Base-by-base conservation (phyloP, 2,888 invertebrate species). In the Shargacucullia verbasci region DNA sequence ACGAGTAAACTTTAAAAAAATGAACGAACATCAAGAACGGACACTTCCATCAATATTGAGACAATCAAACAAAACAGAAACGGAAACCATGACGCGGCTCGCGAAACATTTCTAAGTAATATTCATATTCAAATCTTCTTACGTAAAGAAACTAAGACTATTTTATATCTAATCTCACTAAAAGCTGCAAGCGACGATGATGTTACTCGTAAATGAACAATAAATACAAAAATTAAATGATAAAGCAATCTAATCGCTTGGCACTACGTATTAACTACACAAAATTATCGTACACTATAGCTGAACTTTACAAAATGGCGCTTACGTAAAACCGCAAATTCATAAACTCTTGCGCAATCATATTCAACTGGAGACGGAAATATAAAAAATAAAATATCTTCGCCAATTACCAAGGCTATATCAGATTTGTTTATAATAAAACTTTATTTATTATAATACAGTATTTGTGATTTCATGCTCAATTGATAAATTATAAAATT, bases 161-260 rank as follows among this genome's bases (percentile, higher is more conserved):
- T 49, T 44, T 53, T 14, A 25, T 46, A 46, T 45, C 35, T 66
- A 64, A 52, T 31, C 46, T 56, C 58, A 54, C 48, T 71, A 60
- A 70, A 61, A 70, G 33, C 50, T 44, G 49, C 39, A 44, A 31
- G 38, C 15, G 10, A 43, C 13, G 41, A 40, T 44, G 27, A 40
- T 54, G 14, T 44, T n/a, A n/a, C 14, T 52, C n/a, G n/a, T n/a
- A n/a, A 50, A 48, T 58, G 53, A 52, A 48, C 50, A 49, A 59
- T 65, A 71, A 62, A 73, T 65, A 73, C 55, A 56, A 54, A 47
- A 45, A 54, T 27, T 56, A 70, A 73, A 64, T 55, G 46, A 44
- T 50, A 27, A 39, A 54, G 11, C 52, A 54, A 43, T 40, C 48
- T 34, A 0, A 27, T 5, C 27, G 14, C 50, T 60, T 69, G 65